These are phyloP conservation scores for Puma concolor DNA, from an alignment of 2,113 vertebrate genomes.

Conservation along the genomic window DNA sequence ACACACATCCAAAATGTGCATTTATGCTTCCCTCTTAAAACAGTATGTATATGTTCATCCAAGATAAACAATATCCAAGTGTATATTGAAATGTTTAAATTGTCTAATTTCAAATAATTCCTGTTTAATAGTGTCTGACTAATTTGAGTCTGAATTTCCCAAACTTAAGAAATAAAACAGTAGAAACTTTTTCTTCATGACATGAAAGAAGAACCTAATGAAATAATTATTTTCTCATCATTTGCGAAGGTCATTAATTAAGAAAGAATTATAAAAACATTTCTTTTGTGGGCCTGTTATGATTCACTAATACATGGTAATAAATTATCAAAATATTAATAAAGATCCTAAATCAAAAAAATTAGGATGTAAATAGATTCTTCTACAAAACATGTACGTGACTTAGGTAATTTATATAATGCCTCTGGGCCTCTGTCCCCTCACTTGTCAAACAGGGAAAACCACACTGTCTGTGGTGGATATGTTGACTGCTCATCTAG, in stretches of 20 bases:
- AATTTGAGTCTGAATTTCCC: background rate
- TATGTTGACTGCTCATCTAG: background rate
- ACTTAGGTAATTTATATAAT: background rate
- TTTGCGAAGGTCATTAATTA: background rate
- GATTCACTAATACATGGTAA: background rate
- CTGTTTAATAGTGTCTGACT: background rate
- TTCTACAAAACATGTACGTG: background rate
- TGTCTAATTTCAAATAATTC: slow-evolving; percentile 11
- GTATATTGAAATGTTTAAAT: background rate
- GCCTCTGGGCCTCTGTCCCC: background rate
- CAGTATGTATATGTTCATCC: background rate
- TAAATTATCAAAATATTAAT: background rate
- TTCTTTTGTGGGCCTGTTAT: background rate
- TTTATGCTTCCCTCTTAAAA: background rate
- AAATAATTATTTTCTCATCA: background rate
- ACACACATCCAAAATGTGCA: background rate
- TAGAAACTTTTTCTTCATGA: background rate
- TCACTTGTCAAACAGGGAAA: background rate
- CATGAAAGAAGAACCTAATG: background rate
- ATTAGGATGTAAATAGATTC: background rate
- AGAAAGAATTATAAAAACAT: background rate
- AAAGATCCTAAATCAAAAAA: background rate
- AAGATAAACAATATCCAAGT: background rate
- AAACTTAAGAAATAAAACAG: background rate
- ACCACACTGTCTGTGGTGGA: background rate